phyloP scores from a whole-genome alignment of 2,797 vertebrate species.

The Cirrhinus mrigala region DNA sequence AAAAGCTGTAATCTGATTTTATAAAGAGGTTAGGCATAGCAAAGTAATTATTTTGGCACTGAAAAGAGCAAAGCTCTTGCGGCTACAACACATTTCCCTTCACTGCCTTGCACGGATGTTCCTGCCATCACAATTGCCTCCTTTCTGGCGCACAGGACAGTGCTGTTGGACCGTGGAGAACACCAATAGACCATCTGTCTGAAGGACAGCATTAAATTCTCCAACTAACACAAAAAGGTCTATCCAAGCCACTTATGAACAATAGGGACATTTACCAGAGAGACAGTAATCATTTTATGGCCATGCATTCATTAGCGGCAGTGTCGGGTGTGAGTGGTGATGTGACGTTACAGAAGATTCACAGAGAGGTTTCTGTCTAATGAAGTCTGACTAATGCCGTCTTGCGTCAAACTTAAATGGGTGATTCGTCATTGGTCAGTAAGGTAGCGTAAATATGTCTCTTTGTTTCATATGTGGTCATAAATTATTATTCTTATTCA shows the following conservation, averaged over 20 bases:
- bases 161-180: conserved; percentile 43
- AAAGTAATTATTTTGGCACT: conserved; percentile 11
- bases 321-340: conserved; percentile 40
- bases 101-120: conserved; percentile 23
- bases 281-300: conserved; percentile 38
- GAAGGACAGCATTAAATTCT: conserved; percentile 48
- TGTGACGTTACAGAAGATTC: conserved; percentile 29
- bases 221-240: conserved; percentile 52
- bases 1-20: conserved; percentile 13
- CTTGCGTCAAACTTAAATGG: conserved; percentile 6
- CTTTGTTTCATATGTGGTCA: not conserved
- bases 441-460: conserved; percentile 8
- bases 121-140: conserved; percentile 25
- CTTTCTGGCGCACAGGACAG: conserved; percentile 42
- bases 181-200: conserved; percentile 45
- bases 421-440: conserved; percentile 17
- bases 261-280: conserved; percentile 53
- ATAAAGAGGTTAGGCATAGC: conserved; percentile 24
- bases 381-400: conserved; percentile 26
- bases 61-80: conserved; percentile 17
- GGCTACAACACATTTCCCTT: conserved; percentile 25
- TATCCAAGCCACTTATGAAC: conserved; percentile 48
- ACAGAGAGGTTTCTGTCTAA: conserved; percentile 29
- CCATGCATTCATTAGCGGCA: conserved; percentile 57
- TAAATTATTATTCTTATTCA: conserved; percentile 7